Conservation (phyloP, 2,888 invertebrate genomes). For the Meandrusa payeni region DNA sequence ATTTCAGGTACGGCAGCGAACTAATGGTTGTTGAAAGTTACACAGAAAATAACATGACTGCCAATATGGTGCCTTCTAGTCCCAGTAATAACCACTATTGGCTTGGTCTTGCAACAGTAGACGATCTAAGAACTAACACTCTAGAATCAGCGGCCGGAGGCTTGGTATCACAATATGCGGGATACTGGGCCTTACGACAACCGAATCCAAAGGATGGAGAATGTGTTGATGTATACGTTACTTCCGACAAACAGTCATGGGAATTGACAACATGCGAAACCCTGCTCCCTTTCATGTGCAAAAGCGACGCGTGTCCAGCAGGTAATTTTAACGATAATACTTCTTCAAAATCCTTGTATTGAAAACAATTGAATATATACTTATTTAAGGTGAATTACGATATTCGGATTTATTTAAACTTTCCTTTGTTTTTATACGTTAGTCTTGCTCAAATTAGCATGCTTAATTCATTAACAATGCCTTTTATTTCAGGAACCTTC, state of each 20-base stretch:
- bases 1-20: conserved; percentile 94
- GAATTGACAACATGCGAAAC: conserved; percentile 96
- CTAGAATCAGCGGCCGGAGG: conserved; percentile 95
- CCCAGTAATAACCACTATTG: conserved; percentile 90
- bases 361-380: conserved; percentile 27
- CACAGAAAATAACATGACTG: conserved; percentile 94
- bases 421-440: too few relatives aligned
- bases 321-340: conserved; percentile 64
- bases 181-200: conserved; percentile 95
- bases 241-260: conserved; percentile 92
- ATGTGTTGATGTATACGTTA: conserved; percentile 91
- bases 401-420: too few relatives aligned
- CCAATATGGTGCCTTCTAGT: conserved; percentile 86
- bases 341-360: too few relatives aligned
- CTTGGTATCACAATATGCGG: conserved; percentile 94
- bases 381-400: too few relatives aligned
- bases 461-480: too few relatives aligned
- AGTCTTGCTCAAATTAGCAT: too few relatives aligned
- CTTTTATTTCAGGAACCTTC: conserved; percentile 86
- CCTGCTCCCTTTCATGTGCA: conserved; percentile 96
- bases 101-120: conserved; percentile 94
- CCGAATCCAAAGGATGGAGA: conserved; percentile 93
- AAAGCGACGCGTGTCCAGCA: conserved; percentile 92
- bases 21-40: conserved; percentile 95
- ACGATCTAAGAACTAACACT: conserved; percentile 96